Evolutionary conservation across 2,113 vertebrate genomes (phyloP).

Genomic region (Pampusana beccarii): DNA sequence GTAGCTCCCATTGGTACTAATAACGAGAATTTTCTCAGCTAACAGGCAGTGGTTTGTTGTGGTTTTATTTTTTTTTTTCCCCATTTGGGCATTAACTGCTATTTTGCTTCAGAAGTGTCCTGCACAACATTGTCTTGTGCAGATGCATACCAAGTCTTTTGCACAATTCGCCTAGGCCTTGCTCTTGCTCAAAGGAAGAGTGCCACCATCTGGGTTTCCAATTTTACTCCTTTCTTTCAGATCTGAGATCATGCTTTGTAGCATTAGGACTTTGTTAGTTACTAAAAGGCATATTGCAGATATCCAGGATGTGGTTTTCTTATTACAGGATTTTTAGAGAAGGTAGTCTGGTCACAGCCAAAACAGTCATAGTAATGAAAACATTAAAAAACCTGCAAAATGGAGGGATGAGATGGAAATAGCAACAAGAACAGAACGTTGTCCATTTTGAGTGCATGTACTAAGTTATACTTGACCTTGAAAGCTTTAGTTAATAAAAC

Average conservation of each 20-base stretch:
- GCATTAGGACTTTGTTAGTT: background rate
- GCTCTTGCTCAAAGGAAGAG: background rate
- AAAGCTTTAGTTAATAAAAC: conserved; percentile 56
- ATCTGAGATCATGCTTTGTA: background rate
- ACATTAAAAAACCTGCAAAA: background rate
- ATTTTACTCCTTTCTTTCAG: background rate
- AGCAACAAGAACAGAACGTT: conserved; percentile 10
- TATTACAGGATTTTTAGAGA: background rate
- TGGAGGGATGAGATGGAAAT: background rate
- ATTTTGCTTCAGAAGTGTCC: background rate
- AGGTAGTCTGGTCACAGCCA: background rate
- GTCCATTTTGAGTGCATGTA: background rate
- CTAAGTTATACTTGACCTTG: conserved; percentile 38
- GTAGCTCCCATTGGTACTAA: background rate
- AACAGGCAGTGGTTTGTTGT: background rate
- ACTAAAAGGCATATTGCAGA: background rate
- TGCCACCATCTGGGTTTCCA: background rate
- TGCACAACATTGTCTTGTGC: background rate
- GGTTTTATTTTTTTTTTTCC: background rate
- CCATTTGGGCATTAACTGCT: background rate
- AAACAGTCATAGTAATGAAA: conserved; percentile 14
- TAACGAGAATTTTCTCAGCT: background rate
- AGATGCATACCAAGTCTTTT: background rate
- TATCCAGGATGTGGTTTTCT: background rate
- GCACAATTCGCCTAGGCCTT: background rate